A percentile compares a stretch with the other conserved stretches of the same genome.
Evolutionary conservation across 1,140 invertebrate genomes (phyloP).

Genomic region (Drosophila quadrilineata): DNA sequence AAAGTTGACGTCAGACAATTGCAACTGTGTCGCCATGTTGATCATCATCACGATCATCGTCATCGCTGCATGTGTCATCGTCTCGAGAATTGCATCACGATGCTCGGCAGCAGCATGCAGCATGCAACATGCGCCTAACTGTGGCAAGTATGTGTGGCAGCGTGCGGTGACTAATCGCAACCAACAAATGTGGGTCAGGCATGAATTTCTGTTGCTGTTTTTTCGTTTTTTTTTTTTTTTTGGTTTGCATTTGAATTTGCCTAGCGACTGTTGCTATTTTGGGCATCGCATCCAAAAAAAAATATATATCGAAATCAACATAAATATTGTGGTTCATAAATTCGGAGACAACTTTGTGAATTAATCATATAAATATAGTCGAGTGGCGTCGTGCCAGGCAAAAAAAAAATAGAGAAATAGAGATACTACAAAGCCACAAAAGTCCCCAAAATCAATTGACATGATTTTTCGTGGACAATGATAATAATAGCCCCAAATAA

Average conservation of each 20-base stretch:
- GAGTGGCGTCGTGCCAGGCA: conserved; percentile 57
- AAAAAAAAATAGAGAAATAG: too few relatives aligned
- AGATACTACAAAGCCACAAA: too few relatives aligned
- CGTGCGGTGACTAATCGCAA: conserved; percentile 62
- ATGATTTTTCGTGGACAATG: conserved; percentile 47
- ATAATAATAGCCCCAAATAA: conserved; percentile 43
- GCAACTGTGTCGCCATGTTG: conserved; percentile 32
- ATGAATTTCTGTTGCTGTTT: conserved; percentile 68
- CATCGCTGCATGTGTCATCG: conserved; percentile 72
- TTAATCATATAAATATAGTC: conserved; percentile 59
- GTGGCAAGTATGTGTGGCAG: conserved; percentile 6
- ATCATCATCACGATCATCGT: too few relatives aligned
- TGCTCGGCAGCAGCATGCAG: conserved; percentile 33
- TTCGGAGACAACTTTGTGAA: conserved; percentile 65
- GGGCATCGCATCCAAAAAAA: conserved; percentile 48
- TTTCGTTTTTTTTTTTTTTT: too few relatives aligned
- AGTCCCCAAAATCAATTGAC: conserved; percentile 66
- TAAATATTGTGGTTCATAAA: conserved; percentile 61
- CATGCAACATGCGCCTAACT: too few relatives aligned
- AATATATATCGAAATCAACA: too few relatives aligned
- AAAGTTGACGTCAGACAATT: conserved; percentile 59
- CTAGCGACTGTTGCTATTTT: conserved; percentile 55
- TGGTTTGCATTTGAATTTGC: conserved; percentile 72
- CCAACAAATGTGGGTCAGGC: conserved; percentile 69
- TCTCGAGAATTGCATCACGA: conserved; percentile 40